These are phyloP conservation scores for Gavia stellata DNA, from an alignment of 2,113 vertebrate species.

Conservation along the genomic window DNA sequence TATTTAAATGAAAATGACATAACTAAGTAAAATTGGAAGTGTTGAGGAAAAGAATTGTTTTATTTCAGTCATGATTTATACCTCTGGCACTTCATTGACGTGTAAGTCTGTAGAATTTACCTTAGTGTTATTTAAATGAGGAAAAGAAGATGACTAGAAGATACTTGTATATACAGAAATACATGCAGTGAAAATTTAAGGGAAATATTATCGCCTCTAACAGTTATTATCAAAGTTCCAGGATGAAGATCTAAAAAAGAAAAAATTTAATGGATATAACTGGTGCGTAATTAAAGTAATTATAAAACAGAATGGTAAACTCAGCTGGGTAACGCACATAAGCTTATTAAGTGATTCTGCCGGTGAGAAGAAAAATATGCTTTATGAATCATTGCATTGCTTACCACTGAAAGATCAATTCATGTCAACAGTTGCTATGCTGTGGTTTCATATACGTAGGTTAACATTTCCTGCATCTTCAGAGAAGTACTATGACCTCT, in stretches of 20 bases:
- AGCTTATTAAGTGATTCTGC: not conserved
- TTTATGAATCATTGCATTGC: conserved; percentile 35
- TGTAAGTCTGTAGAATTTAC: not conserved
- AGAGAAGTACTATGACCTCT: not conserved
- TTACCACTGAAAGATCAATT: not conserved
- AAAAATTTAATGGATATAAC: not conserved
- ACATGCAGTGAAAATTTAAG: not conserved
- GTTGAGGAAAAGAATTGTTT: not conserved
- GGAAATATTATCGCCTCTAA: not conserved
- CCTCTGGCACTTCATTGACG: not conserved
- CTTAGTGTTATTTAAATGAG: not conserved
- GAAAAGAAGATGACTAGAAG: not conserved
- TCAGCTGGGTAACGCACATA: not conserved
- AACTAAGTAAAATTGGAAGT: not conserved
- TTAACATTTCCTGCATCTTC: not conserved
- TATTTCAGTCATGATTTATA: not conserved
- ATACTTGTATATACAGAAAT: not conserved
- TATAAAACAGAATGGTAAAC: not conserved
- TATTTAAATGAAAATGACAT: not conserved
- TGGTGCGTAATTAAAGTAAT: not conserved
- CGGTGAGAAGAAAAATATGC: not conserved
- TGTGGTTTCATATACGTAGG: not conserved
- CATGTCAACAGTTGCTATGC: not conserved
- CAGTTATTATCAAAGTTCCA: not conserved
- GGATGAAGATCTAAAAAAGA: not conserved